Conservation (phyloP, 2,797 vertebrate species). For the Tiaroga cobitis region DNA sequence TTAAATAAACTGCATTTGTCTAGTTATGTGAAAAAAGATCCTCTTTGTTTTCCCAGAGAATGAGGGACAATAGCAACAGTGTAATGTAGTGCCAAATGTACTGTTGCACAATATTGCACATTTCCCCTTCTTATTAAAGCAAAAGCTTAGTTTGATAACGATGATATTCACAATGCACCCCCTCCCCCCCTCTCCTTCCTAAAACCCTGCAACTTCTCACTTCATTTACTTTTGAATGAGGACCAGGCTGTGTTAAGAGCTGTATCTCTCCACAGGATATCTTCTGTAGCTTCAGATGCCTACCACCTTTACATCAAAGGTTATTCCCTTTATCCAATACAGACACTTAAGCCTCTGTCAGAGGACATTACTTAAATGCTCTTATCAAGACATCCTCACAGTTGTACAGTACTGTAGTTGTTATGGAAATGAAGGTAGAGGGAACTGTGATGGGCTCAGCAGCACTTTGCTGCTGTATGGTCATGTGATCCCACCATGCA, state of each 20-base stretch:
- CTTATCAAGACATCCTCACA: constrained; percentile 58
- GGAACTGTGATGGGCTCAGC: neutral
- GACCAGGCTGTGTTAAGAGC: constrained; percentile 27
- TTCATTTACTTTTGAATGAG: constrained; percentile 38
- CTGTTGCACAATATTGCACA: constrained; percentile 26
- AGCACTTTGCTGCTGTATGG: constrained; percentile 23
- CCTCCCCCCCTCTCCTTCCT: neutral
- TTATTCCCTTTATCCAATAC: constrained; percentile 52
- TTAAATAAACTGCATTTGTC: constrained; percentile 38
- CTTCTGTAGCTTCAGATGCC: constrained; percentile 34
- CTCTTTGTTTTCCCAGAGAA: constrained; percentile 34
- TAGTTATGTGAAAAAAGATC: constrained; percentile 31
- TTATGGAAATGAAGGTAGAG: constrained; percentile 48
- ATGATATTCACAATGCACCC: constrained; percentile 10
- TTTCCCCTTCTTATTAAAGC: constrained; percentile 8
- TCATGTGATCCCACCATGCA: constrained; percentile 45
- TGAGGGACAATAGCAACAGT: constrained; percentile 11
- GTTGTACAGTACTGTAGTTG: constrained; percentile 33
- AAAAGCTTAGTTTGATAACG: constrained; percentile 22
- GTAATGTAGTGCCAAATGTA: constrained; percentile 5
- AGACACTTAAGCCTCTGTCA: constrained; percentile 55
- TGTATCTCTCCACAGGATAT: constrained; percentile 47
- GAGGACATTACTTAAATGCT: constrained; percentile 60
- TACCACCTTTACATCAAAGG: constrained; percentile 59
- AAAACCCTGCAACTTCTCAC: neutral